Evolutionary conservation across 37 sponge, comb jelly and placozoan species (phyloP).

Genomic region (Tethya wilhelma): DNA sequence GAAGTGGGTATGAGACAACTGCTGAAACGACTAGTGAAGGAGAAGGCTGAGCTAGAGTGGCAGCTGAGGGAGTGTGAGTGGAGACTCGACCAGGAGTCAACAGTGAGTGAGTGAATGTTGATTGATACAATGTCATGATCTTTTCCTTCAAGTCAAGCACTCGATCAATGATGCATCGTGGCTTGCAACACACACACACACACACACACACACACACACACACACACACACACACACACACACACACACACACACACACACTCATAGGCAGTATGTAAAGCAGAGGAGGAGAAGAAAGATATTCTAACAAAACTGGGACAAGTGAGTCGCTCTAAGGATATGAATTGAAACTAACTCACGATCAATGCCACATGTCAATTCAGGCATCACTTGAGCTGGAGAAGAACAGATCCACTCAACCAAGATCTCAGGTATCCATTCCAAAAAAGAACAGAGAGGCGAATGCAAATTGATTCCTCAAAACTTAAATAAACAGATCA

Average conservation of each 20-base stretch:
- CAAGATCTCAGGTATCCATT: not conserved
- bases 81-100: slow-evolving; percentile 73
- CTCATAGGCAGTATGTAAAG: slow-evolving; percentile 27
- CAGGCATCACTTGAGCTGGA: not conserved
- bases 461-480: not conserved
- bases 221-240: too few species aligned
- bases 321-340: not conserved
- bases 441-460: not conserved
- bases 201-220: too few species aligned
- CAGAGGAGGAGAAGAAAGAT: slow-evolving; percentile 33
- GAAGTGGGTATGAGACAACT: not conserved
- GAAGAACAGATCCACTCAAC: not conserved
- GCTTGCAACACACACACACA: too few species aligned
- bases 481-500: not conserved
- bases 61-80: slow-evolving; percentile 69
- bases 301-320: slow-evolving; percentile 33
- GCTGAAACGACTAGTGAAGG: slow-evolving; percentile 36
- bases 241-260: too few species aligned
- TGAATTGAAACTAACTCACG: not conserved
- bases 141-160: too few species aligned
- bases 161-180: not conserved
- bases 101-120: slow-evolving; percentile 26
- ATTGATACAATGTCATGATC: too few species aligned
- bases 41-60: slow-evolving; percentile 56
- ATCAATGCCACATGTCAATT: not conserved